Conservation (phyloP, 2,888 invertebrate genomes). For the Nezara viridula region DNA sequence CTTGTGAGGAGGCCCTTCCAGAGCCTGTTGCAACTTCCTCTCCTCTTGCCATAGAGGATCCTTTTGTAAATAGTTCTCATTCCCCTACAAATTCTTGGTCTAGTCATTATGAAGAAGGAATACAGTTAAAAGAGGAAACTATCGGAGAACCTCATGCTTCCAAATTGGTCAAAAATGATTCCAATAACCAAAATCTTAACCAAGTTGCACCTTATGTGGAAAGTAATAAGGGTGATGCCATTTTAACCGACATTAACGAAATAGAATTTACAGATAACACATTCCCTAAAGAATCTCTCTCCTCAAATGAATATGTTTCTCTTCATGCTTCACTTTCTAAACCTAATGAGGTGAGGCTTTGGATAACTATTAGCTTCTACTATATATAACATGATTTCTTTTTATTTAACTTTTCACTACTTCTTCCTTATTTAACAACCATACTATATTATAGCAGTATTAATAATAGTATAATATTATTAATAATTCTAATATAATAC, state of each 20-base stretch:
- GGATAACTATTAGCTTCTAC: conserved; percentile 48
- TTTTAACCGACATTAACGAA: neutral
- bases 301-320: conserved; percentile 53
- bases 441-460: neutral
- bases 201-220: neutral
- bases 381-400: conserved; percentile 33
- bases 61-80: conserved; percentile 58
- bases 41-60: conserved; percentile 51
- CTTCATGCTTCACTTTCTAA: conserved; percentile 57
- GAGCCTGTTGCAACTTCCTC: conserved; percentile 54
- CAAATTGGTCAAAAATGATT: neutral
- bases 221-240: conserved; percentile 45
- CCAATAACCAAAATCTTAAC: conserved; percentile 33
- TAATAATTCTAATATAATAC: neutral
- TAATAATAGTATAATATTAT: neutral
- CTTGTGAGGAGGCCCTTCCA: conserved; percentile 62
- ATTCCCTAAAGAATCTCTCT: conserved; percentile 23
- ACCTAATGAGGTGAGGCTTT: conserved; percentile 55
- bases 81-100: conserved; percentile 50
- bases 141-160: conserved; percentile 52
- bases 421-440: neutral
- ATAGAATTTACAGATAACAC: conserved; percentile 10
- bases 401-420: conserved; percentile 41
- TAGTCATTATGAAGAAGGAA: conserved; percentile 54
- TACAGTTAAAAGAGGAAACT: neutral